These are phyloP conservation scores for Python bivittatus DNA, from an alignment of 2,113 vertebrate species.

Conservation along the genomic window DNA sequence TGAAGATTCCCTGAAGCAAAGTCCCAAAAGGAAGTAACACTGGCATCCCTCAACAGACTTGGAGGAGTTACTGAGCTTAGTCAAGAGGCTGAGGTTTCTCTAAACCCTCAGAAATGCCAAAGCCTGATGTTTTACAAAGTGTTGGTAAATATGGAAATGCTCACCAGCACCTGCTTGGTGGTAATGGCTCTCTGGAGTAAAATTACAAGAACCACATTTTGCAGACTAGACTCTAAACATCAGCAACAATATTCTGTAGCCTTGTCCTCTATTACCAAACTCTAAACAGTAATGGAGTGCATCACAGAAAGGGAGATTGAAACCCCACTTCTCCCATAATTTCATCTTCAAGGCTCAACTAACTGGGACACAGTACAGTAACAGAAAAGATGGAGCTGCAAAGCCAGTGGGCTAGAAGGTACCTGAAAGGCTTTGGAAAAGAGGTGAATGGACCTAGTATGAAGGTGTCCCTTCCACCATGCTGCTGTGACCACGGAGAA, in stretches of 20 bases:
- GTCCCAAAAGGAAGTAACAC: neutral
- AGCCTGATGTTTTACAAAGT: neutral
- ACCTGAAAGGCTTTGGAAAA: neutral
- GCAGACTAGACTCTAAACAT: neutral
- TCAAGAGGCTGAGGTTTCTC: neutral
- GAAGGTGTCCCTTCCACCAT: neutral
- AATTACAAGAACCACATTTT: neutral
- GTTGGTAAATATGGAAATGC: neutral
- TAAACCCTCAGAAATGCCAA: neutral
- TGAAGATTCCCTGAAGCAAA: neutral
- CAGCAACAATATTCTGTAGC: neutral
- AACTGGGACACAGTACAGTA: neutral
- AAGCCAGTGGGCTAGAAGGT: neutral
- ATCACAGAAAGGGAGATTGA: neutral
- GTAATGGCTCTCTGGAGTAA: neutral
- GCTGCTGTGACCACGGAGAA: neutral
- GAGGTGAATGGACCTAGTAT: neutral
- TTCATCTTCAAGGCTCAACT: neutral
- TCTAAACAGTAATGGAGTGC: neutral
- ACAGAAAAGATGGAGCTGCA: neutral
- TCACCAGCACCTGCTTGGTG: neutral
- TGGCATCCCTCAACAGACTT: neutral
- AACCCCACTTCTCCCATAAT: neutral
- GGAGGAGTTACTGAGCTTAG: neutral
- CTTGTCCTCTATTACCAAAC: neutral